phyloP scores from a whole-genome alignment of 2,888 invertebrate genomes.

The Cryptops parisi region DNA sequence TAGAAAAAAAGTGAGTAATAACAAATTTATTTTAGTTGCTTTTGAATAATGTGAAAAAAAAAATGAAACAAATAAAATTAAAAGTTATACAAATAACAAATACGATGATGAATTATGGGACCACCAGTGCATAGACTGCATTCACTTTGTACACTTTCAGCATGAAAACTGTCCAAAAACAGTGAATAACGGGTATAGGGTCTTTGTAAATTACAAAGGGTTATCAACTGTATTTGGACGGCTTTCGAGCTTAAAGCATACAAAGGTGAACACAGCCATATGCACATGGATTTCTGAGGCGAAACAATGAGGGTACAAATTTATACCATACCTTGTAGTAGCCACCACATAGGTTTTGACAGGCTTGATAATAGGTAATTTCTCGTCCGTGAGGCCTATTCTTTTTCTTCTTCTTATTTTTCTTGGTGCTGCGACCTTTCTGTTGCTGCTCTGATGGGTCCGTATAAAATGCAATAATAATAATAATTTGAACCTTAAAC shows the following conservation, averaged over 20 bases:
- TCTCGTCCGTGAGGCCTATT: conserved; percentile 62
- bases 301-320: not conserved
- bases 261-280: no score
- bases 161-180: not conserved
- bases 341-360: conserved; percentile 88
- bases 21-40: no score
- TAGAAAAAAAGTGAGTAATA: no score
- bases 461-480: not conserved
- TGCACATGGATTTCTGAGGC: not conserved
- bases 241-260: no score
- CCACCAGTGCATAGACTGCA: no score
- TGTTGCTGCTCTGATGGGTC: conserved; percentile 17
- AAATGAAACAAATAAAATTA: no score
- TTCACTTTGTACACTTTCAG: no score
- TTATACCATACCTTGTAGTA: conserved; percentile 60
- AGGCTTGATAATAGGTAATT: conserved; percentile 73
- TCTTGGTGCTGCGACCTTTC: conserved; percentile 28
- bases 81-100: no score
- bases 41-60: no score
- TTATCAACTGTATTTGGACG: no score
- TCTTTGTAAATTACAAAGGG: not conserved
- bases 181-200: not conserved
- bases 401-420: conserved; percentile 45
- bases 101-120: no score
- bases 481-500: not conserved